Base-by-base conservation (phyloP, 2,888 invertebrate species). In the Meiosimyza platycephala region DNA sequence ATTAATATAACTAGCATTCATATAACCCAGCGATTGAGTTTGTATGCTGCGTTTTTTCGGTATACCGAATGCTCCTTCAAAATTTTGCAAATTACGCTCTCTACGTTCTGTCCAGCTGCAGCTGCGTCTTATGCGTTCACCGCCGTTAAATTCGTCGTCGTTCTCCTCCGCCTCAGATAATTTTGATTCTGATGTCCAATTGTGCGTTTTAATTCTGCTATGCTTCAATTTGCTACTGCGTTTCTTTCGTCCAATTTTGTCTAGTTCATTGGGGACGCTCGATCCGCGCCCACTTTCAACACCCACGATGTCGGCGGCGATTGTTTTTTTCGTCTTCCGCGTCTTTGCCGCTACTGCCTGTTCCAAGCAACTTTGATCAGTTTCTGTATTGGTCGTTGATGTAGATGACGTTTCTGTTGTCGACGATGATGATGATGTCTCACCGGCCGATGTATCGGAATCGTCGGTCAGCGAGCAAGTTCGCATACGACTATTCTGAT, bases 1-100 rank as follows among this genome's bases (percentile, higher is more conserved):
- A 87, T 91, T 90, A 70, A 90, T 90, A 87, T 91, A 91, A 85
- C 91, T 91, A 80, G 90, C 90, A 81, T 91, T 90, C 71, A 86
- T 81, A 88, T 89, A 84, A 50, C 82, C 85, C 64, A 79, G 67
- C n/a, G 74, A 74, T 55, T 76, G 75, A 6, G 72, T 66, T 3
- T n/a, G n/a, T 40, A 59, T 60, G 74, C 70, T 11, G 73, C 68
- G 15, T 55, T 71, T 18, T 47, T 12, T 63, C 63, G 60, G 60
- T 33, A 67, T 16, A 40, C 72, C 74, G 12, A 75, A 73, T 2
- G 68, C 69, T 33, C 67, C 71, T 40, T 74, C 74, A 57, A 74
- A 75, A 7, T 71, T 71, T 5, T 75, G 75, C 64, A 72, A 51
- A 67, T 76, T 75, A 3, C 74, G 75, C 48, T 76, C 78, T 22